A percentile compares a stretch with the other conserved stretches of the same genome.
phyloP scores from a whole-genome alignment of 2,113 vertebrate genomes.

The Myrmecophaga tridactyla region DNA sequence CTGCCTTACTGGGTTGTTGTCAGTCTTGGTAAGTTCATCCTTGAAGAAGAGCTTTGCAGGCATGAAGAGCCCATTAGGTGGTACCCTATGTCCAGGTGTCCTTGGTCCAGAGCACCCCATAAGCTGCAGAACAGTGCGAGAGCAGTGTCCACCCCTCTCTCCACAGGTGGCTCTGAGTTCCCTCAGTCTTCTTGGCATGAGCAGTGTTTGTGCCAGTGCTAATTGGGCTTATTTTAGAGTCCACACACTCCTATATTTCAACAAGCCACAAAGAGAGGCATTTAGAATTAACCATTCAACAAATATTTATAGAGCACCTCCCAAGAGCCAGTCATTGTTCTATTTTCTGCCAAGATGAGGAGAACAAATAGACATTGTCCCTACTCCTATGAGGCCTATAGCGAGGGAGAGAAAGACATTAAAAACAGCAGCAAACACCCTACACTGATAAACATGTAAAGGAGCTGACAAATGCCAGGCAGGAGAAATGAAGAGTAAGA shows the following conservation, averaged over 20 bases:
- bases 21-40: not conserved
- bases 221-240: not conserved
- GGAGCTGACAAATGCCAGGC: not conserved
- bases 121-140: not conserved
- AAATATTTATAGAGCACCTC: constrained; percentile 7
- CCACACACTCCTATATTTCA: not conserved
- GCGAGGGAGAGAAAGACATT: not conserved
- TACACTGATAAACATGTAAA: not conserved
- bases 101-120: fast-evolving
- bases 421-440: not conserved
- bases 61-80: not conserved
- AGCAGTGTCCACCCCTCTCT: not conserved
- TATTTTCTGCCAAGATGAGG: not conserved
- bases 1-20: fast-evolving
- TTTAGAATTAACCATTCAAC: not conserved
- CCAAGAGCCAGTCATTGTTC: not conserved
- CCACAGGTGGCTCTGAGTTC: not conserved
- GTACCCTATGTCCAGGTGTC: not conserved
- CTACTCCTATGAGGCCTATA: not conserved
- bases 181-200: not conserved
- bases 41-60: not conserved
- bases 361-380: constrained; percentile 14
- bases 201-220: not conserved
- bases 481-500: not conserved
- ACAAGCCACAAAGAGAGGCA: not conserved